Conservation (phyloP, 2,797 vertebrate genomes). For the Epinephelus awoara region DNA sequence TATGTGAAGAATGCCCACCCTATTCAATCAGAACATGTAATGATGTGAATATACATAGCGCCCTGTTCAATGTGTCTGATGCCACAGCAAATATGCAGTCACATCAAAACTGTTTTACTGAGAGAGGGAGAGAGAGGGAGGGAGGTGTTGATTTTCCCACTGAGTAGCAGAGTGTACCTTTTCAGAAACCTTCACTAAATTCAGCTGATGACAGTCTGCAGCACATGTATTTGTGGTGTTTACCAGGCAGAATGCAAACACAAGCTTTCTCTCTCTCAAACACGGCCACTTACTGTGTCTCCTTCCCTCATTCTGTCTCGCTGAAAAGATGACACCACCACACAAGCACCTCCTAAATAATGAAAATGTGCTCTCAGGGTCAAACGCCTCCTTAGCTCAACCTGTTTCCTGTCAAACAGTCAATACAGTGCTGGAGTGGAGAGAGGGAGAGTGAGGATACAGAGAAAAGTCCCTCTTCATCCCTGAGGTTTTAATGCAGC, state of each 20-base stretch:
- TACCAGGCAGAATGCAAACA: constrained; percentile 30
- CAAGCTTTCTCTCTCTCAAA: constrained; percentile 12
- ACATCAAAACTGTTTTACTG: constrained; percentile 28
- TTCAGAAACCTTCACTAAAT: constrained; percentile 34
- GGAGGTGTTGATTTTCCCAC: constrained; percentile 26
- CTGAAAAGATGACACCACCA: constrained; percentile 53
- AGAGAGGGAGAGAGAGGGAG: constrained; percentile 1
- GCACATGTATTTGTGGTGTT: constrained; percentile 30
- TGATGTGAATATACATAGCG: background rate
- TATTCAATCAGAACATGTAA: constrained; percentile 28
- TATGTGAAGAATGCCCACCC: background rate
- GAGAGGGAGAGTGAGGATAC: background rate
- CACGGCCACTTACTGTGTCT: constrained; percentile 24
- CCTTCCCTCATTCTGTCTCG: constrained; percentile 15
- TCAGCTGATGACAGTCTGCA: constrained; percentile 27
- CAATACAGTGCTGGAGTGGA: constrained; percentile 29
- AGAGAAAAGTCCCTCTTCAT: constrained; percentile 32
- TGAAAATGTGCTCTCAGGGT: constrained; percentile 62
- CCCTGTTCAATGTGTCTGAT: background rate
- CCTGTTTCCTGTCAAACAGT: constrained; percentile 59
- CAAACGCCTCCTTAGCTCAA: constrained; percentile 60
- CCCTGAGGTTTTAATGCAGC: constrained; percentile 52
- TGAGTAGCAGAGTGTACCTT: constrained; percentile 8
- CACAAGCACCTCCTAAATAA: constrained; percentile 65
- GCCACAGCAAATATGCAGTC: constrained; percentile 40